Conservation (phyloP, 2,113 vertebrate species). For the Onychostruthus taczanowskii region DNA sequence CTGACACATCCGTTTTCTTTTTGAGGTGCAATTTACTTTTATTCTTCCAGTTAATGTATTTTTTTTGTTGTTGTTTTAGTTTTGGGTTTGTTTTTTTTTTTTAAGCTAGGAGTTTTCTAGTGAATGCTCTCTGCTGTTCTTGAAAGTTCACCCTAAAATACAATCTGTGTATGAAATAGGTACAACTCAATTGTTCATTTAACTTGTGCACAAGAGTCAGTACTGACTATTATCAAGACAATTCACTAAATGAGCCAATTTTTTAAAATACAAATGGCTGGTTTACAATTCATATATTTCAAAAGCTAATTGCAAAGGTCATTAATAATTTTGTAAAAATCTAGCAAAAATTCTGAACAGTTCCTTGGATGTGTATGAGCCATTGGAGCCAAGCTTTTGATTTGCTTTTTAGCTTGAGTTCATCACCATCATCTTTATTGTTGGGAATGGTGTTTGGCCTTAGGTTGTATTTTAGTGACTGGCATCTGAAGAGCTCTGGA, state of each 20-base stretch:
- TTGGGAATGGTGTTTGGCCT: slow-evolving; percentile 7
- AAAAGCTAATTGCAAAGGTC: neutral
- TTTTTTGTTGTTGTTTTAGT: neutral
- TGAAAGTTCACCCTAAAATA: neutral
- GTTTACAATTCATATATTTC: neutral
- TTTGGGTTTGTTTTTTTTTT: neutral
- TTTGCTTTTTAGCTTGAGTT: slow-evolving; percentile 13
- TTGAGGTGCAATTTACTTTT: slow-evolving; percentile 60
- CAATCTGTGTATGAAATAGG: neutral
- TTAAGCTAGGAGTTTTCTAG: neutral
- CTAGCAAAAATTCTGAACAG: neutral
- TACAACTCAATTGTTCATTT: slow-evolving; percentile 45
- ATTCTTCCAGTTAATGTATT: slow-evolving; percentile 27
- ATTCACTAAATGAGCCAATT: slow-evolving; percentile 1
- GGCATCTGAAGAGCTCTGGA: slow-evolving; percentile 43
- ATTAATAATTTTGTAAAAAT: slow-evolving; percentile 39
- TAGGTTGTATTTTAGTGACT: slow-evolving; percentile 4
- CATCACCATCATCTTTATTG: neutral
- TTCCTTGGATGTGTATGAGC: neutral
- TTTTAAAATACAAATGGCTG: neutral
- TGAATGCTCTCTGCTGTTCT: slow-evolving; percentile 6
- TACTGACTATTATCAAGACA: slow-evolving; percentile 43
- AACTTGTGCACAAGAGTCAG: slow-evolving; percentile 25
- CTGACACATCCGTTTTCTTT: slow-evolving; percentile 6
- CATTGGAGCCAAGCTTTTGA: neutral